Evolutionary conservation across 2,797 vertebrate species (phyloP), one percentile per base, ranked within the genome.

Genomic region (Sylvia borin): DNA sequence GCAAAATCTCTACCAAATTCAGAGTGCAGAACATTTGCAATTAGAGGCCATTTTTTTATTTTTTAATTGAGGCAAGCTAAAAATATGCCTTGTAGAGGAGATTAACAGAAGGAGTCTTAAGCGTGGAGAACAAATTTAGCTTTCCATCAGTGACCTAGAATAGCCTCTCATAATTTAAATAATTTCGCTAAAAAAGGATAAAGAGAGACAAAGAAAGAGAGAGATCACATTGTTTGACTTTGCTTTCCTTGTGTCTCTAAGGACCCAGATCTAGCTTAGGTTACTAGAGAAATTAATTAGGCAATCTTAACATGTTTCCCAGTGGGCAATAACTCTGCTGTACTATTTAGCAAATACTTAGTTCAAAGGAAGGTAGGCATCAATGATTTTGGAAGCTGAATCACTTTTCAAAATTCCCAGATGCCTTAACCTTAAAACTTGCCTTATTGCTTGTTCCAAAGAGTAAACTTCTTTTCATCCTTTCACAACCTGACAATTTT

Each of bases 231-330:
- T 84, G 40, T 85, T 74, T 88, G 90, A 88, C 94, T 92, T 97
- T 94, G 65, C 88, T 85, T 88, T 80, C 16, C 16, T 85, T 76
- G 19, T 29, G 5, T 79, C 82, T 93, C 79, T 80, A 45, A 71
- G 57, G 91, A 76, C 16, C 7, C 32, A 91, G 47, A 92, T 79
- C 92, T 90, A 72, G 81, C 81, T 95, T 94, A 94, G 65, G 53
- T 80, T 95, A 83, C 83, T 61, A 90, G 89, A 73, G 36, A 83
- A 94, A 96, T 95, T 96, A 97, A 95, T 95, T 92, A 95, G 87
- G 75, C 42, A 84, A 72, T 47, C 65, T 70, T 85, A 68, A 71
- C 62, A 29, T 88, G 50, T 31, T 96, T 77, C 92, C 85, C 51
- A 57, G 82, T 61, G 85, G 80, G 87, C 54, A 72, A 18, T 61